Conservation (phyloP, 2,113 vertebrate species). For the Emberiza fucata region DNA sequence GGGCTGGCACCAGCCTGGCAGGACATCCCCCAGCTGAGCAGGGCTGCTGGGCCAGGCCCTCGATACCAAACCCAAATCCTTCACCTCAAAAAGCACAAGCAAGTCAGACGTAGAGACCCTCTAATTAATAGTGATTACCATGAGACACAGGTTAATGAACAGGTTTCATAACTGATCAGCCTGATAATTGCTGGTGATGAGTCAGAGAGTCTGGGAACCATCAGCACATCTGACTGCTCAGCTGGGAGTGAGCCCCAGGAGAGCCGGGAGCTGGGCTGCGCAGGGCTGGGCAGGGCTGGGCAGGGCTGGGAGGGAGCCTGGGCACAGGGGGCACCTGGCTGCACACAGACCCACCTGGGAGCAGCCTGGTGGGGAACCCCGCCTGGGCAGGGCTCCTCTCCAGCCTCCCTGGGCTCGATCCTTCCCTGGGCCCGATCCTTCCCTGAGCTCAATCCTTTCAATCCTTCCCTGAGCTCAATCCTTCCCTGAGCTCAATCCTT, state of each 20-base stretch:
- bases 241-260: background rate
- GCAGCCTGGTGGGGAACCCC: background rate
- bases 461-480: too few species aligned
- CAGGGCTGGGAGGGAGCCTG: background rate
- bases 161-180: conserved; percentile 49
- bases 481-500: too few species aligned
- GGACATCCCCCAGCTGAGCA: background rate
- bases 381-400: rapidly evolving
- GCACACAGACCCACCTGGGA: background rate
- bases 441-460: background rate
- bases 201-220: conserved; percentile 30
- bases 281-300: rapidly evolving
- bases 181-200: conserved; percentile 33
- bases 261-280: background rate
- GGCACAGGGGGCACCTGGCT: background rate
- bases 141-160: background rate
- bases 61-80: background rate
- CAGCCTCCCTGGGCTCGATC: background rate
- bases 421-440: too few species aligned
- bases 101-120: background rate
- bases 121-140: conserved; percentile 46
- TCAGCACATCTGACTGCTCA: background rate
- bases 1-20: background rate
- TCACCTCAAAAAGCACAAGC: background rate
- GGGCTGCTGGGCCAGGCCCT: rapidly evolving